phyloP scores from a whole-genome alignment of 2,113 vertebrate genomes.

The Calidris pugnax region DNA sequence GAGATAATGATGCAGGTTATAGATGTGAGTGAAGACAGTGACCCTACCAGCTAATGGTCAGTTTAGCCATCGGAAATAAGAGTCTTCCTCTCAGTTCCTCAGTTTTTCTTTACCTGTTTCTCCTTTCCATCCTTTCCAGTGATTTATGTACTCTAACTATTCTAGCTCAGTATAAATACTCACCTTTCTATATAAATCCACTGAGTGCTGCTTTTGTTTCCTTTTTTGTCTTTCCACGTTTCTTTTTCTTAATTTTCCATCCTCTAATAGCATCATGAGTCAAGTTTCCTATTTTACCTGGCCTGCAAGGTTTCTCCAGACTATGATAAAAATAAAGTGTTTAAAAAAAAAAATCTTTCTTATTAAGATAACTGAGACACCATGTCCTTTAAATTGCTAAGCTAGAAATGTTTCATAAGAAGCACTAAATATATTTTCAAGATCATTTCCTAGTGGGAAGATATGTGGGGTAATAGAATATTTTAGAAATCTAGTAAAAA shows the following conservation, averaged over 20 bases:
- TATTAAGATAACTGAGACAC: background rate
- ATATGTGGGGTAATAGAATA: background rate
- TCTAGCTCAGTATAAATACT: background rate
- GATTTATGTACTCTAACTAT: background rate
- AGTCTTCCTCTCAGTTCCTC: background rate
- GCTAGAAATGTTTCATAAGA: constrained; percentile 13
- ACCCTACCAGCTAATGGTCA: background rate
- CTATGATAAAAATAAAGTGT: background rate
- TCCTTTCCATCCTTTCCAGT: background rate
- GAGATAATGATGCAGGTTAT: background rate
- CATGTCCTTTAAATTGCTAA: background rate
- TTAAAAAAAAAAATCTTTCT: background rate
- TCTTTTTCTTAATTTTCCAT: background rate
- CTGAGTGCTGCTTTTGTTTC: background rate
- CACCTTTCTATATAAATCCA: background rate
- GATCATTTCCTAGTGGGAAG: background rate
- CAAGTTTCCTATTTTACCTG: constrained; percentile 24
- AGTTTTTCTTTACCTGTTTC: background rate
- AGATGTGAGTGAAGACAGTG: background rate
- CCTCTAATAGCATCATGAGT: background rate
- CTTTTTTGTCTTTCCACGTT: background rate
- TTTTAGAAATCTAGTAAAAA: background rate
- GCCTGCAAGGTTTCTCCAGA: background rate
- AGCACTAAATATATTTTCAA: constrained; percentile 14
- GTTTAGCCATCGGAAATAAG: background rate